These are phyloP conservation scores for Geophilus truncorum DNA, from an alignment of 2,888 invertebrate genomes.

Conservation along the genomic window DNA sequence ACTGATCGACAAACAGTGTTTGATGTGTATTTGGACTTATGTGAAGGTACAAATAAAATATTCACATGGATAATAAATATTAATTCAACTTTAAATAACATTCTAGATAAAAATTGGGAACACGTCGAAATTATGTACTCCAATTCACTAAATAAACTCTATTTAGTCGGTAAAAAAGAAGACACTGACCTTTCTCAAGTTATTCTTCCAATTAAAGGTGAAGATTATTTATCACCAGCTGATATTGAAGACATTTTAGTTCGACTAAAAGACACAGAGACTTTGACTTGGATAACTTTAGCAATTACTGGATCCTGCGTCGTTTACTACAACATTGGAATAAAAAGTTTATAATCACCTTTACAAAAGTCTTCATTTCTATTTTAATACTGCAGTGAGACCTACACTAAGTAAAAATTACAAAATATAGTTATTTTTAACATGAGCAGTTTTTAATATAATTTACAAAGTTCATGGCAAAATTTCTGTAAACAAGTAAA, in stretches of 20 bases:
- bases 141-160: neutral
- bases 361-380: slow-evolving; percentile 8
- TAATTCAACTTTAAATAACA: neutral
- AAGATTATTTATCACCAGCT: neutral
- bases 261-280: neutral
- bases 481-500: neutral
- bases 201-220: neutral
- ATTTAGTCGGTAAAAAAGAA: neutral
- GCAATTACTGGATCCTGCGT: neutral
- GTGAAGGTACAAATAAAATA: neutral
- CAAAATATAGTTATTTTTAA: slow-evolving; percentile 4
- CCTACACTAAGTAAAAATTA: slow-evolving; percentile 11
- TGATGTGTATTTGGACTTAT: neutral
- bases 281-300: neutral
- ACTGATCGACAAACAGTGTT: neutral
- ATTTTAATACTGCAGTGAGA: slow-evolving; percentile 19
- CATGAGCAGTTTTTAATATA: slow-evolving; percentile 22
- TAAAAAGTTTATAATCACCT: neutral
- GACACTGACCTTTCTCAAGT: neutral
- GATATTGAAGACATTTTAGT: neutral
- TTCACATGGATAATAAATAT: neutral
- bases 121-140: neutral
- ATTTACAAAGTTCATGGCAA: slow-evolving; percentile 20
- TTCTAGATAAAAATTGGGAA: neutral
- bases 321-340: neutral